These are phyloP conservation scores for Cerastoderma edule DNA, from an alignment of 2,888 invertebrate genomes.

Conservation along the genomic window DNA sequence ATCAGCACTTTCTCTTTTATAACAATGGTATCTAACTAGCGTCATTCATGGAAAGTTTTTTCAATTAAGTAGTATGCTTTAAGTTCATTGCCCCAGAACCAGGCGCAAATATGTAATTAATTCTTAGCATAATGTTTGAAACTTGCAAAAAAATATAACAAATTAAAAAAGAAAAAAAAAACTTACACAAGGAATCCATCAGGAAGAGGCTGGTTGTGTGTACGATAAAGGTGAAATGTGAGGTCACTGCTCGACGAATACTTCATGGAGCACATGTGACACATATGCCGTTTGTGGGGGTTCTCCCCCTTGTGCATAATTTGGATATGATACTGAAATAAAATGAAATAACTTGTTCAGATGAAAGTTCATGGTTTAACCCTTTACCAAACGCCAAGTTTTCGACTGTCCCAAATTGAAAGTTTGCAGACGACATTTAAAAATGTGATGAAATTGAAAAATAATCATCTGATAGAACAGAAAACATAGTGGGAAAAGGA, in stretches of 20 bases:
- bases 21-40: background rate
- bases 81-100: too few relatives aligned
- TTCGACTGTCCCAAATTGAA: too few relatives aligned
- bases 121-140: too few relatives aligned
- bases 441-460: too few relatives aligned
- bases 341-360: too few relatives aligned
- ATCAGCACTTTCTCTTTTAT: background rate
- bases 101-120: too few relatives aligned
- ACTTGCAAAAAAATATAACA: background rate
- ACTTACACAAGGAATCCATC: constrained; percentile 41
- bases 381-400: background rate
- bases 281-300: constrained; percentile 42
- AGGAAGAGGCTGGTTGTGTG: constrained; percentile 41
- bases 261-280: constrained; percentile 48
- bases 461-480: too few relatives aligned
- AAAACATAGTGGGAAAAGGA: too few relatives aligned
- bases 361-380: background rate
- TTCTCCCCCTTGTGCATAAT: constrained; percentile 45
- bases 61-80: too few relatives aligned
- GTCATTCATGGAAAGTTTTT: too few relatives aligned
- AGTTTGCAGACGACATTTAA: too few relatives aligned
- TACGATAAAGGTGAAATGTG: constrained; percentile 32
- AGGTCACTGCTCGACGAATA: constrained; percentile 43
- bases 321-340: constrained; percentile 40
- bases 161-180: background rate